Percentiles rank a stretch among this genome's conserved stretches.
These are phyloP conservation scores for Eleutherodactylus coqui DNA, from an alignment of 2,797 vertebrate genomes.

Conservation along the genomic window DNA sequence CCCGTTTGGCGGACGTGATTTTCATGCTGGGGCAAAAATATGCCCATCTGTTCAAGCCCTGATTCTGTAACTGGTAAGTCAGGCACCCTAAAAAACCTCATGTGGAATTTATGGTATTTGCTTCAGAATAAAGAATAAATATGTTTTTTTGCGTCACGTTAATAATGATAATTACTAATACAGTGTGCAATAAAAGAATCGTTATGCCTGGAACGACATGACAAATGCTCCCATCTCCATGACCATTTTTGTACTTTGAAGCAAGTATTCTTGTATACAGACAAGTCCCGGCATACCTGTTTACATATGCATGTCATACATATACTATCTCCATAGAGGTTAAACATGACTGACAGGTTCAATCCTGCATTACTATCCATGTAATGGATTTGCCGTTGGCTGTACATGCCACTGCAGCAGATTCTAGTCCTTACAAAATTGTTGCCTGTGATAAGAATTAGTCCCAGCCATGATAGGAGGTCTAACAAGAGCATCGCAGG, in stretches of 20 bases:
- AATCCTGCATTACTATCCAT: conserved; percentile 34
- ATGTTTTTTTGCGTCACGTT: no score
- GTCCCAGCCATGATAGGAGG: conserved; percentile 31
- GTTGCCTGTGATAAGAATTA: conserved; percentile 47
- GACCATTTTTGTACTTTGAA: background rate
- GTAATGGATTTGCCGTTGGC: conserved; percentile 51
- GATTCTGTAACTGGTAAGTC: no score
- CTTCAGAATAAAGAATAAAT: no score
- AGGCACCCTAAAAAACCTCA: no score
- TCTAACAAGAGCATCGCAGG: conserved; percentile 51
- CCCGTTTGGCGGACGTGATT: no score
- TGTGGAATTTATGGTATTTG: no score
- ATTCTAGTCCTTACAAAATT: background rate
- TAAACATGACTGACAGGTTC: conserved; percentile 64
- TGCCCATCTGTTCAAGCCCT: no score
- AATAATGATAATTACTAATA: no score
- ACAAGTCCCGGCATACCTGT: background rate
- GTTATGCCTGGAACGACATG: background rate
- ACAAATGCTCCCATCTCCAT: background rate
- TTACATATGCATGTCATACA: conserved; percentile 46
- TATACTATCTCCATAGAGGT: conserved; percentile 41
- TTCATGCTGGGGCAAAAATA: no score
- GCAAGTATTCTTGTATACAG: background rate
- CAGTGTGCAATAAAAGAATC: background rate
- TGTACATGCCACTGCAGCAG: conserved; percentile 49